Evolutionary conservation across 1,140 invertebrate species (phyloP), one percentile per base, ranked within the genome.

Genomic region (Drosophila repletoides): DNA sequence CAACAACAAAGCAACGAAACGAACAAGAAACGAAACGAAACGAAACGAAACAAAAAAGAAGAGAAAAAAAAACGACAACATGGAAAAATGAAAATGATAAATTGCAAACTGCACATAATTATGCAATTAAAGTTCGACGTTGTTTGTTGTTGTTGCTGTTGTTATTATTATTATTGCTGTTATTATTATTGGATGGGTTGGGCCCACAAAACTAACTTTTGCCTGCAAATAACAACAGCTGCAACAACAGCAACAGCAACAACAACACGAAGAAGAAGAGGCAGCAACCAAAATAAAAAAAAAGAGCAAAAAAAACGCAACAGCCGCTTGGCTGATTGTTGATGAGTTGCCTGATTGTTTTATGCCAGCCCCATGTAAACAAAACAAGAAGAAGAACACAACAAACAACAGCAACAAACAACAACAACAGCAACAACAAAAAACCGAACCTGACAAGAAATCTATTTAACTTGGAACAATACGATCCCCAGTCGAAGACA

Each of bases 121-220:
- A 89, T 89, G 88, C 88, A 89, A 89, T 89, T 89, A 89, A 89
- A 89, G 79, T 89, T 89, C 72, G 79, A 87, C 86, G 84, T 88
- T 86, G 60, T 56, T 45, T 40, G 28, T 40, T 45, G 46, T 12
- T 58, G 34, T 22, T 60, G 52, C 38, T 48, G 26, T 51, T 79
- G 53, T 21, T 34, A 38, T 36, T 60, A 36, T 33, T 66, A 45
- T 80, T 71, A 59, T 59, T 75, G 49, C 70, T 72, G 67, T 84
- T 84, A 83, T 84, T 83, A 67, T 80, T 80, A 80, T 75, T 75
- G 72, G 58, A 26, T 63, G 66, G 71, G 74, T 29, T 77, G 79
- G 79, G 59, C 58, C 31, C 59, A 72, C 59, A 69, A 61, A 68
- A 68, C 58, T 61, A 68, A 72, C 60, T 72, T 66, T 67, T 28